Evolutionary conservation across 2,888 invertebrate genomes (phyloP).

Genomic region (Flexamia atlantica): DNA sequence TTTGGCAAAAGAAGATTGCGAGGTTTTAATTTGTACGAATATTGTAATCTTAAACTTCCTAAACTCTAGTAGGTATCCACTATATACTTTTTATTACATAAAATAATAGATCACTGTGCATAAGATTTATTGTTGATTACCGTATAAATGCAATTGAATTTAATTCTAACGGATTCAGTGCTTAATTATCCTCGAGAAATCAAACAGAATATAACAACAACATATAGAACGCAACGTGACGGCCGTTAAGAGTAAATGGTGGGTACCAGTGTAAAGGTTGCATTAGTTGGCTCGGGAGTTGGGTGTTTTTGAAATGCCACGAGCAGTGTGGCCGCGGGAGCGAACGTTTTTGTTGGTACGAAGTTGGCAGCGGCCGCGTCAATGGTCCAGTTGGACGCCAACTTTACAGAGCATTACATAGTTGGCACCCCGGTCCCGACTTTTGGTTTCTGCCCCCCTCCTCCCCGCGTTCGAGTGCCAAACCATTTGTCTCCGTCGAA

Average conservation of each 20-base stretch:
- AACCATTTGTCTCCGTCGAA: conserved; percentile 15
- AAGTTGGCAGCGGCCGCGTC: conserved; percentile 27
- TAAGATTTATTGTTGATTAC: too few relatives aligned
- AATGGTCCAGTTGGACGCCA: conserved; percentile 34
- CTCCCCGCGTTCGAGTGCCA: not conserved
- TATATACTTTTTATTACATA: too few relatives aligned
- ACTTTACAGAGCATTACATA: conserved; percentile 15
- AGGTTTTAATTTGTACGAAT: too few relatives aligned
- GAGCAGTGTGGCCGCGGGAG: not conserved
- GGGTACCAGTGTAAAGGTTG: not conserved
- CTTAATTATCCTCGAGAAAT: too few relatives aligned
- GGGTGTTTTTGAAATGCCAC: not conserved
- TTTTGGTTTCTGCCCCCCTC: not conserved
- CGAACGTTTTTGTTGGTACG: conserved; percentile 21
- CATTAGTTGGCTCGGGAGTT: not conserved
- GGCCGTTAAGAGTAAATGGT: not conserved
- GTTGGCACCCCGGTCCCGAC: conserved; percentile 5
- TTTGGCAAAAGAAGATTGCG: too few relatives aligned
- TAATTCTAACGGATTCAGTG: too few relatives aligned
- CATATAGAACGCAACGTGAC: not conserved
- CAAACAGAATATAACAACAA: not conserved
- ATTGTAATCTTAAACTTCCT: too few relatives aligned
- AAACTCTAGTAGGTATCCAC: too few relatives aligned
- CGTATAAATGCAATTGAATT: too few relatives aligned
- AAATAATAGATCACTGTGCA: too few relatives aligned